phyloP scores from a whole-genome alignment of 2,888 invertebrate species.

The Mactromeris polynyma region DNA sequence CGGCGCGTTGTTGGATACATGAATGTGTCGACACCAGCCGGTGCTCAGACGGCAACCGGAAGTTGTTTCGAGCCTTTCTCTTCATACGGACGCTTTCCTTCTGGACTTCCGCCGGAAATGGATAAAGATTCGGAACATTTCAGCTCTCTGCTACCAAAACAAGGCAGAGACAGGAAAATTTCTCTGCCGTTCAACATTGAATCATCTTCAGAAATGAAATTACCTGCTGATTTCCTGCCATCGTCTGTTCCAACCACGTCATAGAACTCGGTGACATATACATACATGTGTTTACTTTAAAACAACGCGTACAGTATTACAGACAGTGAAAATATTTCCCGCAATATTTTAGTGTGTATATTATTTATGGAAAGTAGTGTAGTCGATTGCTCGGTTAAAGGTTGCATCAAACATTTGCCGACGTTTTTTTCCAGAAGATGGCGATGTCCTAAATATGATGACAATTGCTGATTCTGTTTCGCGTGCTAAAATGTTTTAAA shows the following conservation, averaged over 20 bases:
- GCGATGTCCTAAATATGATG: no score
- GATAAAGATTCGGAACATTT: constrained; percentile 57
- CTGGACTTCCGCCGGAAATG: constrained; percentile 56
- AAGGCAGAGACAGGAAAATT: constrained; percentile 24
- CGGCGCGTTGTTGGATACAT: constrained; percentile 84
- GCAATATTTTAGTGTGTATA: no score
- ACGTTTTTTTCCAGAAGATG: no score
- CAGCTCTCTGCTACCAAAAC: constrained; percentile 27
- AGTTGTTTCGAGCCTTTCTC: constrained; percentile 74
- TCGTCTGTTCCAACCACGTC: constrained; percentile 27
- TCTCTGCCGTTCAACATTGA: constrained; percentile 24
- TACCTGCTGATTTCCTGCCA: constrained; percentile 29
- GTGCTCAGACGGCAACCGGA: constrained; percentile 42
- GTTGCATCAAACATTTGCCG: no score
- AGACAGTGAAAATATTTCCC: background rate
- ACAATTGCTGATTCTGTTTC: no score
- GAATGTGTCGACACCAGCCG: constrained; percentile 82
- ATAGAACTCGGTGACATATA: background rate
- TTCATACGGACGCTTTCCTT: constrained; percentile 71
- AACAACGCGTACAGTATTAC: background rate
- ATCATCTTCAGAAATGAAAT: constrained; percentile 13
- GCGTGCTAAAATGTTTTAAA: no score
- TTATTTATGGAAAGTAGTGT: no score
- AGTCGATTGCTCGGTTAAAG: no score
- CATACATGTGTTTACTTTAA: background rate